Evolutionary conservation across 2,888 invertebrate species (phyloP), one percentile per base, ranked within the genome.

Genomic region (Drosophila nr. perissopoda): DNA sequence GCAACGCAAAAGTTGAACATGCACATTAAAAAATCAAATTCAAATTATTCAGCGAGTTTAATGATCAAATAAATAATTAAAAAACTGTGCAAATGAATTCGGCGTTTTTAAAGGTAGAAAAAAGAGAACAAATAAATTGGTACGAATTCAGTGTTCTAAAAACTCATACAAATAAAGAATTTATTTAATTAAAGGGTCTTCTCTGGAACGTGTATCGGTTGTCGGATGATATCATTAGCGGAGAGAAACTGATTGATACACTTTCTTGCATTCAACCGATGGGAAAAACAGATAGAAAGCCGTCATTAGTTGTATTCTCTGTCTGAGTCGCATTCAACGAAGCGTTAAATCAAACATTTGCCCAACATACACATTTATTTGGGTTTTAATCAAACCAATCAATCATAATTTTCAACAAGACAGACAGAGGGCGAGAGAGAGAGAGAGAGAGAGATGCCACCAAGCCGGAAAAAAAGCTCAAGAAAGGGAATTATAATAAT

Each of bases 291-390:
- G 4, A 4, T 25, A 16, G 57, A 40, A 51, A 54, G 36, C 45
- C 18, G 25, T 57, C 40, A 71, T 61, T 60, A 59, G 34, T 48
- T 48, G 42, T 63, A 61, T 69, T 71, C 40, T 51, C 79, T 48
- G 40, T 33, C 33, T 36, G 31, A 16, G 57, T 29, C 64, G 42
- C 21, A 25, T 42, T 42, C 60, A 82, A 81, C 70, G 69, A 82
- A 82, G 71, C 83, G 82, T 82, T 72, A 82, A 86, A 77, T 69
- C 81, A 84, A 87, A 84, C 64, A 82, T 78, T 88, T 78, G 76
- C 49, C 54, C 63, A 63, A 61, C 25, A 38, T 33, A 31, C 25
- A 52, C 21, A 33, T 13, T 33, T 42, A 42, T 45, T 45, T 53
- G 49, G 59, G 76, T 64, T 52, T 82, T 69, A 77, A 90, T 82